A percentile compares a stretch with the other conserved stretches of the same genome.
These are phyloP conservation scores for Heliconius ethilla DNA, from an alignment of 2,888 invertebrate genomes.

Conservation along the genomic window DNA sequence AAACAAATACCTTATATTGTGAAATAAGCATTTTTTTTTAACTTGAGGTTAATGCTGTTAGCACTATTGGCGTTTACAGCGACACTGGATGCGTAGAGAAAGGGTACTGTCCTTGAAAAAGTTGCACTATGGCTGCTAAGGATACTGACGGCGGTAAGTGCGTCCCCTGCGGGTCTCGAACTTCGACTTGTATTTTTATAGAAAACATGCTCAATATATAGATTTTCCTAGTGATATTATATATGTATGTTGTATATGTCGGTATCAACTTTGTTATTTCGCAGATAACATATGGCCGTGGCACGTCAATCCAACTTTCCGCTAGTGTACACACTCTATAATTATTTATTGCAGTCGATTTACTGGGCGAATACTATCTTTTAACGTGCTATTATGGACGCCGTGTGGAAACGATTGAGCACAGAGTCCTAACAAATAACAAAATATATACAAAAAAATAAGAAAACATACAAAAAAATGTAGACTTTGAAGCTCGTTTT, in stretches of 20 bases:
- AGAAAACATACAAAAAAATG: too few relatives aligned
- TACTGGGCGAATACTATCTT: conserved; percentile 1
- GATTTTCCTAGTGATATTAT: neutral
- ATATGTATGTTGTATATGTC: neutral
- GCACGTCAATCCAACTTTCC: conserved; percentile 19
- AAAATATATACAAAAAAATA: too few relatives aligned
- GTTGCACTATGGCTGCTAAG: too few relatives aligned
- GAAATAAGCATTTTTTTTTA: too few relatives aligned
- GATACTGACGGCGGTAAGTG: too few relatives aligned
- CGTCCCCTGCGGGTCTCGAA: too few relatives aligned
- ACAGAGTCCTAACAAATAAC: neutral
- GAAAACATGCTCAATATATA: neutral
- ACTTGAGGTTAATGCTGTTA: too few relatives aligned
- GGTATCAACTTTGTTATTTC: conserved; percentile 1
- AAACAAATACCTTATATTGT: too few relatives aligned
- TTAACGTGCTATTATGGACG: conserved; percentile 9
- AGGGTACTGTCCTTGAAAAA: too few relatives aligned
- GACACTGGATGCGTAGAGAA: too few relatives aligned
- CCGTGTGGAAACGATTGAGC: conserved; percentile 4
- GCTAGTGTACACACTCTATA: conserved; percentile 23
- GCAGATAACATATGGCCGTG: conserved; percentile 25
- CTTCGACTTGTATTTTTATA: neutral
- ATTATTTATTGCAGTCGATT: conserved; percentile 16
- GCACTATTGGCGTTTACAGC: too few relatives aligned
- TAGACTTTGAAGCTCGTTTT: too few relatives aligned